Evolutionary conservation across 2,113 vertebrate species (phyloP).

Genomic region (Speoplatyrhinus poulsoni): DNA sequence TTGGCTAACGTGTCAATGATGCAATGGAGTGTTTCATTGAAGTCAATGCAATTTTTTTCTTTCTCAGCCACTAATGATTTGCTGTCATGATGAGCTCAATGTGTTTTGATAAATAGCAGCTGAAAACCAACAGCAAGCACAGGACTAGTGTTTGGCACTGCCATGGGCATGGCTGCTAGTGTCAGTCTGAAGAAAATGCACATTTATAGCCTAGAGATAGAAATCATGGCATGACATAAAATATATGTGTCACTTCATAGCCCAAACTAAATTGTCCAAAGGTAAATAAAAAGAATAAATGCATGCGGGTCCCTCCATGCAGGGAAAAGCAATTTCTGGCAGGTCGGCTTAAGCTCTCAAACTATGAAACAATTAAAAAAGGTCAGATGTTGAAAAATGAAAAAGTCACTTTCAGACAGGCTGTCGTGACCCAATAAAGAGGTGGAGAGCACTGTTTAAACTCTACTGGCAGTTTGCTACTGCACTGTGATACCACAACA

Average conservation of each 20-base stretch:
- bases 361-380: slow-evolving; percentile 26
- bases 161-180: slow-evolving; percentile 26
- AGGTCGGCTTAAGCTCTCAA: slow-evolving; percentile 17
- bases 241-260: slow-evolving; percentile 8
- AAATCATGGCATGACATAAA: slow-evolving; percentile 47
- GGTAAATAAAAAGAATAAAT: slow-evolving; percentile 45
- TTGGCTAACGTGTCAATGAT: slow-evolving; percentile 15
- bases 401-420: neutral
- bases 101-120: slow-evolving; percentile 43
- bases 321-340: slow-evolving; percentile 12
- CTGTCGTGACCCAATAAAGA: neutral
- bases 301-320: slow-evolving; percentile 16
- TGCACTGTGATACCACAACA: slow-evolving; percentile 20
- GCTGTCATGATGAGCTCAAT: slow-evolving; percentile 18
- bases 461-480: slow-evolving; percentile 35
- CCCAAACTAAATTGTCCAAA: slow-evolving; percentile 41
- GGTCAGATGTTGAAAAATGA: neutral
- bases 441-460: slow-evolving; percentile 19
- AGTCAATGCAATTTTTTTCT: slow-evolving; percentile 31
- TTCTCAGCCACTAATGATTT: slow-evolving; percentile 5
- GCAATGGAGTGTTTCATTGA: slow-evolving; percentile 19
- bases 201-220: slow-evolving; percentile 3
- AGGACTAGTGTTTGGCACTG: slow-evolving; percentile 33
- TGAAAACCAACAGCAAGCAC: slow-evolving; percentile 54
- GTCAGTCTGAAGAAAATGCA: neutral